Evolutionary conservation across 2,888 invertebrate genomes (phyloP).

Genomic region (Nomada hirtipes): DNA sequence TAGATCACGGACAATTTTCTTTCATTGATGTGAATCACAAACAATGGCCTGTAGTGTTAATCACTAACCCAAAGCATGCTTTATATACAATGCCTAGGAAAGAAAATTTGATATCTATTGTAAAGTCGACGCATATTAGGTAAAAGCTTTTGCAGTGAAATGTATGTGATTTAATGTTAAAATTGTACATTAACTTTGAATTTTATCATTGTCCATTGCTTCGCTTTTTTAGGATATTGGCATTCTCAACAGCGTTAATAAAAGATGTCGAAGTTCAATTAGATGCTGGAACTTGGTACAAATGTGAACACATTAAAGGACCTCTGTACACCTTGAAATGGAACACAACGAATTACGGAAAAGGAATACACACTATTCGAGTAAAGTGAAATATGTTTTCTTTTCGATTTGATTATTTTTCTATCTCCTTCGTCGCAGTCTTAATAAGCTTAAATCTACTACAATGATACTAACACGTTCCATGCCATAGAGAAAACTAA

Average conservation of each 20-base stretch:
- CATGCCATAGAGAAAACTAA: no score
- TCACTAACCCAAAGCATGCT: slow-evolving; percentile 96
- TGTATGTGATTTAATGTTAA: not conserved
- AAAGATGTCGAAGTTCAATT: slow-evolving; percentile 89
- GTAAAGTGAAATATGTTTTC: slow-evolving; percentile 77
- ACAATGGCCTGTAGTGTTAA: slow-evolving; percentile 92
- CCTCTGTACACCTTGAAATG: slow-evolving; percentile 91
- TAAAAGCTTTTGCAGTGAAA: slow-evolving; percentile 74
- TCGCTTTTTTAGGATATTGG: slow-evolving; percentile 88
- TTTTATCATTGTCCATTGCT: not conserved
- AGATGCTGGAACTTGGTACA: slow-evolving; percentile 88
- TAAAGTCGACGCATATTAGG: slow-evolving; percentile 91
- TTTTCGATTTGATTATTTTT: not conserved
- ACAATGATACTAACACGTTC: not conserved
- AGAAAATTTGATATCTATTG: slow-evolving; percentile 89
- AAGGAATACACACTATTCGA: slow-evolving; percentile 89
- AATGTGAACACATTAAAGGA: slow-evolving; percentile 87
- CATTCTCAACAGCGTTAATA: slow-evolving; percentile 90
- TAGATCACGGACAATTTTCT: slow-evolving; percentile 95
- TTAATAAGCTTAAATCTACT: not conserved
- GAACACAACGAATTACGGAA: slow-evolving; percentile 88
- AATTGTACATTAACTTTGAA: not conserved
- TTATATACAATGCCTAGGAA: slow-evolving; percentile 89
- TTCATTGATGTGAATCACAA: slow-evolving; percentile 92
- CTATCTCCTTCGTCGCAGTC: not conserved